phyloP scores from a whole-genome alignment of 2,888 invertebrate genomes.

The Stictocephala bisonia region DNA sequence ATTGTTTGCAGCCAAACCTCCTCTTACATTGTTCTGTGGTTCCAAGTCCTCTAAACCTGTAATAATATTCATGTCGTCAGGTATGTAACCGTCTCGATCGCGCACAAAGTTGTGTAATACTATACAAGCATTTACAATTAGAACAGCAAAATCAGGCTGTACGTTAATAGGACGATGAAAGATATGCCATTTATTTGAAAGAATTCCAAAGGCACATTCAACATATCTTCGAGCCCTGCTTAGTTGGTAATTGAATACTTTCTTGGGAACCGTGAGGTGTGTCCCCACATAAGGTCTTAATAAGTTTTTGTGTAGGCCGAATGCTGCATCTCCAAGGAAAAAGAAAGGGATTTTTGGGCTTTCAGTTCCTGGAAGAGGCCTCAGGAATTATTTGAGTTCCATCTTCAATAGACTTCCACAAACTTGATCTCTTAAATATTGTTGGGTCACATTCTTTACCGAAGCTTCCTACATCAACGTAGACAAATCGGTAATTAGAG shows the following conservation, averaged over 20 bases:
- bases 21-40: constrained; percentile 19
- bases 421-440: too few relatives aligned
- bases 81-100: constrained; percentile 42
- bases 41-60: constrained; percentile 46
- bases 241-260: too few relatives aligned
- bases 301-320: constrained; percentile 53
- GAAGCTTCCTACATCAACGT: too few relatives aligned
- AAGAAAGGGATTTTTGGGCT: constrained; percentile 53
- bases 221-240: too few relatives aligned
- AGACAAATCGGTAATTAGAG: constrained; percentile 18
- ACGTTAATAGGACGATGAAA: too few relatives aligned
- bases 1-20: constrained; percentile 30
- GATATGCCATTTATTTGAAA: too few relatives aligned
- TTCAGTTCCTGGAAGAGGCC: constrained; percentile 54
- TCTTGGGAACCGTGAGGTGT: background rate
- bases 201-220: too few relatives aligned
- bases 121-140: background rate
- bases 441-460: too few relatives aligned
- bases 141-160: background rate
- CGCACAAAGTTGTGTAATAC: constrained; percentile 35
- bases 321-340: constrained; percentile 59
- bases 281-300: constrained; percentile 55
- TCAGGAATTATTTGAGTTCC: constrained; percentile 50
- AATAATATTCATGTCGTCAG: constrained; percentile 35
- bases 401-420: too few relatives aligned